Evolutionary conservation across 2,888 invertebrate genomes (phyloP), one percentile per base, ranked within the genome.

Genomic region (Antheraea assamensis): DNA sequence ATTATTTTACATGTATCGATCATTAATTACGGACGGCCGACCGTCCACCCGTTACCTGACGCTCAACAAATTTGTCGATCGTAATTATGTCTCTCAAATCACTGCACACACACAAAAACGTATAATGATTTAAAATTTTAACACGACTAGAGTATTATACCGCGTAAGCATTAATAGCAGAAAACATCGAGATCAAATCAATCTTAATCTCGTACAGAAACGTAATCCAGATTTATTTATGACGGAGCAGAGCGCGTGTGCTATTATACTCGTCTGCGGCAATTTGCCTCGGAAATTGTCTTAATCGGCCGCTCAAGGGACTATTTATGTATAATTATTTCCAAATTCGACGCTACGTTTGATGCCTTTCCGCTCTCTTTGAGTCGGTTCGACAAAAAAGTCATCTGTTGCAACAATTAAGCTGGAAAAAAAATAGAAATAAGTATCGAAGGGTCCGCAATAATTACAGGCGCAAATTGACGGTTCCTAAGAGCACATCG

Each of bases 291-390:
- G 91, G 93, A 94, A 94, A 94, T 94, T 94, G 94, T 94, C 94
- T 94, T 94, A 94, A 94, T 94, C 94, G 94, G 90, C 90, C 94
- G 94, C 94, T 94, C 94, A 94, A 94, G 94, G 94, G 94, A 94
- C 94, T 94, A 94, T 94, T 94, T 94, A 94, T 94, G 93, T 94
- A 94, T 94, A 94, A 94, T 94, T 94, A 94, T 94, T 94, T 94
- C 93, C 93, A 94, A 94, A 94, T 94, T 94, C 94, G 92, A 94
- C 92, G 93, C 90, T 91, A 87, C 90, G 93, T 94, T 94, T 94
- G 94, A 94, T 94, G 94, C 94, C 91, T 94, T 94, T 93, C 94
- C 94, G 94, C 94, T 94, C 94, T 94, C 93, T 93, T 93, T 94
- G 92, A 93, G 92, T 91, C 91, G 83, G 88, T 92, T 94, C 93